These are phyloP conservation scores for Lasioglossum pauxillum DNA, from an alignment of 2,888 invertebrate species.

Conservation along the genomic window DNA sequence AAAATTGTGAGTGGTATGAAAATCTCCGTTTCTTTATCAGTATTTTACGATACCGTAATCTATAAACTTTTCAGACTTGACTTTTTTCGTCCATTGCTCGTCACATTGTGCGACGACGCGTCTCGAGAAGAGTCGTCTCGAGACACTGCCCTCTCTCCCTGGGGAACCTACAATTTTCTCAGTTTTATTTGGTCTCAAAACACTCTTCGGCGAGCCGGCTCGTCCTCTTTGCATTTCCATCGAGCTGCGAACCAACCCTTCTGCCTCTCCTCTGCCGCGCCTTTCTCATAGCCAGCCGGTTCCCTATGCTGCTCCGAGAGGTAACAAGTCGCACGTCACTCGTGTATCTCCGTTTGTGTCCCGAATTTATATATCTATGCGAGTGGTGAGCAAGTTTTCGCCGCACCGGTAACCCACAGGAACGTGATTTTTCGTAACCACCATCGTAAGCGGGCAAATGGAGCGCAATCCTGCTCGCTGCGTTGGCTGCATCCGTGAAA, in stretches of 20 bases:
- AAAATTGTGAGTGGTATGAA: too few species aligned
- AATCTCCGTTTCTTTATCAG: too few species aligned
- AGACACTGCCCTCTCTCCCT: slow-evolving; percentile 15
- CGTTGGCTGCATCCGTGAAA: neutral
- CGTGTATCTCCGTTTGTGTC: slow-evolving; percentile 64
- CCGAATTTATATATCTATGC: slow-evolving; percentile 63
- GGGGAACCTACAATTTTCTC: slow-evolving; percentile 58
- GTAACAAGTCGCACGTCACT: slow-evolving; percentile 61
- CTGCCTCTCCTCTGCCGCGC: neutral
- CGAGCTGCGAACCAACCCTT: slow-evolving; percentile 17
- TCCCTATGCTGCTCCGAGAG: neutral
- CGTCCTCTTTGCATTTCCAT: slow-evolving; percentile 62
- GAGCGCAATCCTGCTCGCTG: slow-evolving; percentile 38
- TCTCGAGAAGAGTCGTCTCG: slow-evolving; percentile 42
- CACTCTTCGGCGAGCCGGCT: slow-evolving; percentile 54
- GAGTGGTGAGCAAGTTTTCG: slow-evolving; percentile 25
- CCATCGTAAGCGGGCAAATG: slow-evolving; percentile 35
- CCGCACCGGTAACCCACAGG: slow-evolving; percentile 24
- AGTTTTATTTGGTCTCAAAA: slow-evolving; percentile 70
- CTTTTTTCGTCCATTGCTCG: too few species aligned
- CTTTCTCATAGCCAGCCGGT: neutral
- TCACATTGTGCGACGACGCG: neutral
- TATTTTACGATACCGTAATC: too few species aligned
- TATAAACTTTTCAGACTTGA: too few species aligned
- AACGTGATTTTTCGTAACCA: slow-evolving; percentile 31